phyloP scores from a whole-genome alignment of 2,113 vertebrate species.

The Galemys pyrenaicus region DNA sequence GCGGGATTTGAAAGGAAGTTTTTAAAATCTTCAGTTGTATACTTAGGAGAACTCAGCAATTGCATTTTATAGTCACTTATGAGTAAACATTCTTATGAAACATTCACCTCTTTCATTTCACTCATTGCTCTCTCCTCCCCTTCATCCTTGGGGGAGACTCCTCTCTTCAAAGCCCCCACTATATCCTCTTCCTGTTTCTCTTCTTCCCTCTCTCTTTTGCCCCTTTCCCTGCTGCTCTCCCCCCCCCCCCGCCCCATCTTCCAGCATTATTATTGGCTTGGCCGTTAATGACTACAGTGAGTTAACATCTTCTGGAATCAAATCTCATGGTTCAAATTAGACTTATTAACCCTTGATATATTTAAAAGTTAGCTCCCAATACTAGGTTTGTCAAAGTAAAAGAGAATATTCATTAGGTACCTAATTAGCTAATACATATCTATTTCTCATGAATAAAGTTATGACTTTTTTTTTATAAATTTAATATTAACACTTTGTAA shows the following conservation, averaged over 20 bases:
- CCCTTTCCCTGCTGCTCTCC: no score
- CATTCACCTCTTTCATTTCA: no score
- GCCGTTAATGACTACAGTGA: neutral
- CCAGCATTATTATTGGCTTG: neutral
- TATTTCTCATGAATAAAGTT: neutral
- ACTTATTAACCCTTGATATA: neutral
- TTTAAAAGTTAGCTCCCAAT: neutral
- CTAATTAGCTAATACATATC: neutral
- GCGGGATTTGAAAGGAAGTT: slow-evolving; percentile 49
- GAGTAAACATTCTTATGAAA: neutral
- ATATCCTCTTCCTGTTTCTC: neutral
- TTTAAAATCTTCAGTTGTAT: slow-evolving; percentile 5
- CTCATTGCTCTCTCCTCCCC: neutral
- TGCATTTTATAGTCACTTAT: neutral
- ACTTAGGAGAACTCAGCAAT: neutral
- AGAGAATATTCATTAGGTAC: neutral
- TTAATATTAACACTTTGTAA: no score
- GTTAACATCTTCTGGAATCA: neutral
- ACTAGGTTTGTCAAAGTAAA: neutral
- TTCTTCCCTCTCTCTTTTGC: neutral
- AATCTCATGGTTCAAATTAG: neutral
- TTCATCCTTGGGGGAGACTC: no score
- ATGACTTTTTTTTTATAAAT: no score
- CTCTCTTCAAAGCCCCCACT: accelerated
- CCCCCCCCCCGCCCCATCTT: accelerated